Conservation (phyloP, 2,888 invertebrate species). For the Junonia oenone region DNA sequence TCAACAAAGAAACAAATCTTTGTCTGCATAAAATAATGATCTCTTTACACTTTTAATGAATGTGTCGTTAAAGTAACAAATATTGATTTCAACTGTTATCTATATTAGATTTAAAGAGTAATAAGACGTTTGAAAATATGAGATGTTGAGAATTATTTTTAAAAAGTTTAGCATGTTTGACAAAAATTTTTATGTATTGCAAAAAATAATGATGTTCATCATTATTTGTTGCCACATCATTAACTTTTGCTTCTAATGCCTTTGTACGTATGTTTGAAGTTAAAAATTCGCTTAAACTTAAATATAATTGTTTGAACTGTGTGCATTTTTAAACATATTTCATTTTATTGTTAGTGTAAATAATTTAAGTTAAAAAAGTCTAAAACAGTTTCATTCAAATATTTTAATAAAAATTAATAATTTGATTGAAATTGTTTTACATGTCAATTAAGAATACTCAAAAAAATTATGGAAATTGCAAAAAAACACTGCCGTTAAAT, state of each 20-base stretch:
- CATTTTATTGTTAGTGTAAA: neutral
- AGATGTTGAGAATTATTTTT: too few relatives aligned
- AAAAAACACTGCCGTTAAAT: neutral
- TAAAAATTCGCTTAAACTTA: neutral
- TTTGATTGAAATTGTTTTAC: slow-evolving; percentile 29
- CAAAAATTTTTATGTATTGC: neutral
- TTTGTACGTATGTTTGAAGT: slow-evolving; percentile 8
- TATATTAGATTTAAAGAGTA: too few relatives aligned
- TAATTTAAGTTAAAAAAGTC: slow-evolving; percentile 12
- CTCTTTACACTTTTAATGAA: too few relatives aligned
- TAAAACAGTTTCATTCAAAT: slow-evolving; percentile 30
- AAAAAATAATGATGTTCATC: neutral
- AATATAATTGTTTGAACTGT: neutral
- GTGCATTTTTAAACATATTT: slow-evolving; percentile 16
- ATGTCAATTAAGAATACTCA: slow-evolving; percentile 5
- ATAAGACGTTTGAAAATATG: too few relatives aligned
- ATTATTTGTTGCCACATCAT: neutral
- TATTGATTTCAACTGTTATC: too few relatives aligned
- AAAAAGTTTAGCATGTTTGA: too few relatives aligned
- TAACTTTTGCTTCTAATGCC: neutral
- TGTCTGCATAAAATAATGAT: too few relatives aligned
- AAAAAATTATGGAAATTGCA: neutral
- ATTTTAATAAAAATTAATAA: neutral
- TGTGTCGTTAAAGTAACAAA: too few relatives aligned
- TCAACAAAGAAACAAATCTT: too few relatives aligned